Base-by-base conservation (phyloP, 1,140 invertebrate species). In the Anastatus disparis region DNA sequence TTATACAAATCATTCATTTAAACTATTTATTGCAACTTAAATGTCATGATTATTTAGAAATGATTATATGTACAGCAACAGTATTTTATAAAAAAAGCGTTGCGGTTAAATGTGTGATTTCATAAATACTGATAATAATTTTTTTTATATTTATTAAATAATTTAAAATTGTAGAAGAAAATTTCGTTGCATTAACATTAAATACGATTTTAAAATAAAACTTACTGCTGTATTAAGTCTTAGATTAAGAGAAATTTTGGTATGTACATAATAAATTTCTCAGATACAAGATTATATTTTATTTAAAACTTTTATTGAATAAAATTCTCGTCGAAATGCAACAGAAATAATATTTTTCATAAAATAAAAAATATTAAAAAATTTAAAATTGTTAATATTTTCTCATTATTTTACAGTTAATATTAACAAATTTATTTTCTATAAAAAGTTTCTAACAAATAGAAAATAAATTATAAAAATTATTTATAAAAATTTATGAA, bases 11-110 rank as follows among this genome's bases (percentile, higher is more conserved):
- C 29, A 9, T 20, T 66, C 50, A 50, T 65, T 52, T n/a, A 53
- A 52, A 24, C 26, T 66, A 66, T 56, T 66, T 44, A 44, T 53
- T 35, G 15, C 20, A 8, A 52, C 27, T 10, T 42, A 2, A 8
- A 15, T 44, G 10, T 56, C 26, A 26, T 31, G 31, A 66, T 66
- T 44, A 44, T 13, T 26, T 12, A 55, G 15, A 40, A 42, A 13
- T 66, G 31, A 55, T 44, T 53, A 24, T 66, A 66, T 20, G 52
- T 66, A 56, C 13, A n/a, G 4, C 6, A 46, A 46, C 29, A 64
- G 31, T 53, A 53, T 53, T 65, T 40, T 26, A 53, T 65, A 50
- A 63, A 35, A 10, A n/a, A 62, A 2, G 13, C 59, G 31, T 44
- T 50, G 8, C 10, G 9, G 1, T 46, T 24, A 3, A 22, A 13